Conservation (phyloP, 2,797 vertebrate species). For the Peromyscus eremicus region DNA sequence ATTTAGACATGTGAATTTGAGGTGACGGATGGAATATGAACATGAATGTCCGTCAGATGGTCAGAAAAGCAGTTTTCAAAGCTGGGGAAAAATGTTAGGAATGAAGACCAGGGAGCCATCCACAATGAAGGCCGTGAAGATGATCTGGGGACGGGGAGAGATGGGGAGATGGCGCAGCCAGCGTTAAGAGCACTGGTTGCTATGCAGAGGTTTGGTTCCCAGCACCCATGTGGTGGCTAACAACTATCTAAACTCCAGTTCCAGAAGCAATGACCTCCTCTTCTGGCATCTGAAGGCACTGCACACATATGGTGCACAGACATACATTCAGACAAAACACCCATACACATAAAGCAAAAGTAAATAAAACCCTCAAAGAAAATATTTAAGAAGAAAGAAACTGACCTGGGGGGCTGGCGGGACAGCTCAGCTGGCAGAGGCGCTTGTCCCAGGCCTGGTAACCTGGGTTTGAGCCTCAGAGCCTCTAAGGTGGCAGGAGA, state of each 20-base stretch:
- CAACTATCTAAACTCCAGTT: background rate
- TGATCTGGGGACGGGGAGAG: background rate
- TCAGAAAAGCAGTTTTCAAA: background rate
- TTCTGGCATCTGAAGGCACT: background rate
- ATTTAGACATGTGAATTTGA: background rate
- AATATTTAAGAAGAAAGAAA: background rate
- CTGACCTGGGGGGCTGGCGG: background rate
- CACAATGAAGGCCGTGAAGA: conserved; percentile 12
- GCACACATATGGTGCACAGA: background rate
- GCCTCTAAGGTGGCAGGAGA: background rate
- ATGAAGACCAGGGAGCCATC: background rate
- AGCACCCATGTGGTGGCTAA: background rate
- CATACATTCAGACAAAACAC: background rate
- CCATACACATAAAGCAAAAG: background rate
- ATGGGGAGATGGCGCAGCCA: background rate
- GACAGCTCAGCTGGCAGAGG: background rate
- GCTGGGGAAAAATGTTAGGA: background rate
- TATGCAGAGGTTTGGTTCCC: background rate
- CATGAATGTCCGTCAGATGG: background rate
- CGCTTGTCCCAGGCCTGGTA: background rate
- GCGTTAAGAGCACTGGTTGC: background rate
- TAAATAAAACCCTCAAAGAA: background rate
- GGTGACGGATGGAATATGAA: background rate
- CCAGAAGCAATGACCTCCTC: background rate
- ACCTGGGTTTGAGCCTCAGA: background rate